A percentile compares a stretch with the other conserved stretches of the same genome.
Evolutionary conservation across 2,888 invertebrate species (phyloP).

Genomic region (Diaprepes abbreviatus): DNA sequence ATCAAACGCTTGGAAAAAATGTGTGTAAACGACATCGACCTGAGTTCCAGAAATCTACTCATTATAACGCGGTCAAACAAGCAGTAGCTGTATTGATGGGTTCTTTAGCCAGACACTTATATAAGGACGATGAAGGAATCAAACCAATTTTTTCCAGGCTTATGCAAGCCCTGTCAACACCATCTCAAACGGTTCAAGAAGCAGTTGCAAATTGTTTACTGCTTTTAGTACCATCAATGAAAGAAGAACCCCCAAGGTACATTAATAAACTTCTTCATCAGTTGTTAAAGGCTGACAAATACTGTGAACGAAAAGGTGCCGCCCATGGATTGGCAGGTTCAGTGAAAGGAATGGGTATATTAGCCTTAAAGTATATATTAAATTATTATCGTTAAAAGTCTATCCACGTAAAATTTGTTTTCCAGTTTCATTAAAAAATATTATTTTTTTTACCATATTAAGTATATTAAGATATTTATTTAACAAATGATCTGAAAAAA

Average conservation of each 20-base stretch:
- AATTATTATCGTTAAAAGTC: too few relatives aligned
- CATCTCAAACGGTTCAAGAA: conserved; percentile 97
- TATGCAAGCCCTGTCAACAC: conserved; percentile 92
- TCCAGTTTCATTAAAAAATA: too few relatives aligned
- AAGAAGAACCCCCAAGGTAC: conserved; percentile 89
- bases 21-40: too few relatives aligned
- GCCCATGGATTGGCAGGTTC: conserved; percentile 96
- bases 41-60: conserved; percentile 81
- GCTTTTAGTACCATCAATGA: conserved; percentile 92
- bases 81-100: conserved; percentile 98
- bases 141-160: conserved; percentile 94
- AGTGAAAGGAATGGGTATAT: conserved; percentile 96
- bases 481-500: too few relatives aligned
- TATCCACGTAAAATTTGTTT: too few relatives aligned
- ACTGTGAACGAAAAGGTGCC: conserved; percentile 94
- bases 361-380: conserved; percentile 95
- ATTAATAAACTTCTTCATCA: conserved; percentile 90
- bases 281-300: conserved; percentile 90
- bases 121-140: conserved; percentile 89
- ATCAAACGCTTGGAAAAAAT: too few relatives aligned
- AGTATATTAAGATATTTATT: too few relatives aligned
- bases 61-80: conserved; percentile 93
- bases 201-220: conserved; percentile 97
- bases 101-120: conserved; percentile 95
- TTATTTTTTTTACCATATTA: too few relatives aligned